Percentiles rank a stretch among this genome's conserved stretches.
Conservation (phyloP, 2,113 vertebrate species). For the Martes martes region DNA sequence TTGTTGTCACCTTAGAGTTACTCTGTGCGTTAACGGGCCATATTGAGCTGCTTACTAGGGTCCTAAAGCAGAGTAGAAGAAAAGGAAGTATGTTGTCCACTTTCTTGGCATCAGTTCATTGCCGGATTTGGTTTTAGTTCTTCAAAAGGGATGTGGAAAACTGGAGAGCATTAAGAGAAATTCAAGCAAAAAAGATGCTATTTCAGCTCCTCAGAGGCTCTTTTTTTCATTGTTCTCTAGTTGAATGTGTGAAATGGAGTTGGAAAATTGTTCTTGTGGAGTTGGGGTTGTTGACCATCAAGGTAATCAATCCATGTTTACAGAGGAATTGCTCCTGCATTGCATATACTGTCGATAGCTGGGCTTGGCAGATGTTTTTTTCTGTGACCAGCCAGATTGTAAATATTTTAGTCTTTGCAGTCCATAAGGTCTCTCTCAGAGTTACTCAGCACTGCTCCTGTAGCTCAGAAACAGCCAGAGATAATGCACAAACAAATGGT, state of each 20-base stretch:
- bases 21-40: not conserved
- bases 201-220: slow-evolving; percentile 4
- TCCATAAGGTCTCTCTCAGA: not conserved
- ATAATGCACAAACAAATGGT: not conserved
- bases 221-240: slow-evolving; percentile 2
- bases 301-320: not conserved
- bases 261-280: not conserved
- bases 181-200: not conserved
- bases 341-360: not conserved
- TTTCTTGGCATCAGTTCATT: slow-evolving; percentile 1
- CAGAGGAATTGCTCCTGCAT: not conserved
- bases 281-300: not conserved
- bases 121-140: slow-evolving; percentile 18
- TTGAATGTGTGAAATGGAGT: not conserved
- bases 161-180: slow-evolving; percentile 7
- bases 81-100: not conserved
- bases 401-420: not conserved
- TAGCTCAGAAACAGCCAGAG: not conserved
- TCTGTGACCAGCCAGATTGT: not conserved
- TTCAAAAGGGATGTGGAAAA: slow-evolving; percentile 11
- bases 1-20: not conserved
- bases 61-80: not conserved
- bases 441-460: not conserved
- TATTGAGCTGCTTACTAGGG: not conserved
- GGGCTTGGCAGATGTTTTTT: not conserved